Evolutionary conservation across 2,113 vertebrate genomes (phyloP).

Genomic region (Thamnophis sirtalis): DNA sequence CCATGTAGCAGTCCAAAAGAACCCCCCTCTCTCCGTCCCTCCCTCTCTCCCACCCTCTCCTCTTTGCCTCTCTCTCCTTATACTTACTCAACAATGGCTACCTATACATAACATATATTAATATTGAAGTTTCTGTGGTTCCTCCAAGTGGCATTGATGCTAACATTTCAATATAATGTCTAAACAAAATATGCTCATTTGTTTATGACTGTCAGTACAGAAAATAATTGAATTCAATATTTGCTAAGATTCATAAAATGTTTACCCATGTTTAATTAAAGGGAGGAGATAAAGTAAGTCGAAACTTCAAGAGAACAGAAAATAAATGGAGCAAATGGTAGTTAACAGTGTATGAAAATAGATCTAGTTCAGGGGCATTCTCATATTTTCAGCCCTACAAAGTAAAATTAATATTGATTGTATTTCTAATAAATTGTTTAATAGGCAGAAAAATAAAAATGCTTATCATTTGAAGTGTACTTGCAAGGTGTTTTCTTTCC

Average conservation of each 20-base stretch:
- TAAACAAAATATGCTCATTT: background rate
- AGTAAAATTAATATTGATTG: constrained; percentile 47
- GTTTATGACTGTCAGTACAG: background rate
- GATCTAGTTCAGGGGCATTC: constrained; percentile 2
- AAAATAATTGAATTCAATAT: background rate
- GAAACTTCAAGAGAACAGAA: constrained; percentile 1
- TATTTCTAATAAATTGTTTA: constrained; percentile 46
- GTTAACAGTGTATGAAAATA: constrained; percentile 15
- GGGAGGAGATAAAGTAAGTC: background rate
- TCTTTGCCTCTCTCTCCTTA: background rate
- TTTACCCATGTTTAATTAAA: constrained; percentile 23
- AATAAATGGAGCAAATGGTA: background rate
- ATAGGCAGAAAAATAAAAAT: constrained; percentile 43
- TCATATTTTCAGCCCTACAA: constrained; percentile 6
- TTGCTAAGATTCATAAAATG: background rate
- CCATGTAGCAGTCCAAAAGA: background rate
- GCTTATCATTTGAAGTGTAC: constrained; percentile 39
- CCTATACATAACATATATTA: background rate
- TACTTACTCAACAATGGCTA: background rate
- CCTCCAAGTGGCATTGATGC: background rate
- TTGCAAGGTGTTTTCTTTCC: constrained; percentile 34
- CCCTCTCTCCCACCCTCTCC: background rate
- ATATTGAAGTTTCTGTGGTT: background rate
- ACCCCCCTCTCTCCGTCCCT: too few relatives aligned
- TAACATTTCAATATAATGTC: background rate